Percentiles rank a stretch among this genome's conserved stretches.
Conservation (phyloP, 2,113 vertebrate species). For the Hemiscyllium ocellatum region DNA sequence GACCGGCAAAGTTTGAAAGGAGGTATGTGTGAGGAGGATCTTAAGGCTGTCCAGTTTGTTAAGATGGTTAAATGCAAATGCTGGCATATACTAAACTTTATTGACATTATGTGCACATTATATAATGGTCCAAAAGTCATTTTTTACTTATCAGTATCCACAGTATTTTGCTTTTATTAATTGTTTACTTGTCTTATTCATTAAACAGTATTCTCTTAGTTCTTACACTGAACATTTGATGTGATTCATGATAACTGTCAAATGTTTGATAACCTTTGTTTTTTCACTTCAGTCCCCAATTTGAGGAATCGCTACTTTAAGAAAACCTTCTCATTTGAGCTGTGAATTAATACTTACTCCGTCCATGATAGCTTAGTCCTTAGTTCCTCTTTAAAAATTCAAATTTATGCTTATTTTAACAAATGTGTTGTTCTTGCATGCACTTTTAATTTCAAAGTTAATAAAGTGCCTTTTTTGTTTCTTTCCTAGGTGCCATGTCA, state of each 20-base stretch:
- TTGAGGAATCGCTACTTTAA: neutral
- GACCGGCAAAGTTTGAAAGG: neutral
- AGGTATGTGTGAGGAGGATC: neutral
- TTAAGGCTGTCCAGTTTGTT: neutral
- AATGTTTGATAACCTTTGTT: neutral
- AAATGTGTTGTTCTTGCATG: neutral
- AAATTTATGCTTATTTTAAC: neutral
- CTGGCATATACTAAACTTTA: neutral
- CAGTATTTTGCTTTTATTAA: too few species aligned
- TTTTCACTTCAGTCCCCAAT: neutral
- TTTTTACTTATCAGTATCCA: too few species aligned
- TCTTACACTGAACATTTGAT: too few species aligned
- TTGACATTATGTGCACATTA: neutral
- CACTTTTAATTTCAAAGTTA: neutral
- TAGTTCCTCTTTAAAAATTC: neutral
- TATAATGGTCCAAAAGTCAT: too few species aligned
- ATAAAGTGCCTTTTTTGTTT: neutral
- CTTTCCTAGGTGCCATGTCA: slow-evolving; percentile 55
- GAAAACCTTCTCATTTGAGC: neutral
- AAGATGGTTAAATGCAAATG: neutral
- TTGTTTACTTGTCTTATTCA: neutral
- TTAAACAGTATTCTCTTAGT: neutral
- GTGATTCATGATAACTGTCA: too few species aligned
- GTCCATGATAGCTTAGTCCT: neutral
- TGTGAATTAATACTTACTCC: neutral